Base-by-base conservation (phyloP, 2,888 invertebrate genomes). In the Lucinisca nassula region DNA sequence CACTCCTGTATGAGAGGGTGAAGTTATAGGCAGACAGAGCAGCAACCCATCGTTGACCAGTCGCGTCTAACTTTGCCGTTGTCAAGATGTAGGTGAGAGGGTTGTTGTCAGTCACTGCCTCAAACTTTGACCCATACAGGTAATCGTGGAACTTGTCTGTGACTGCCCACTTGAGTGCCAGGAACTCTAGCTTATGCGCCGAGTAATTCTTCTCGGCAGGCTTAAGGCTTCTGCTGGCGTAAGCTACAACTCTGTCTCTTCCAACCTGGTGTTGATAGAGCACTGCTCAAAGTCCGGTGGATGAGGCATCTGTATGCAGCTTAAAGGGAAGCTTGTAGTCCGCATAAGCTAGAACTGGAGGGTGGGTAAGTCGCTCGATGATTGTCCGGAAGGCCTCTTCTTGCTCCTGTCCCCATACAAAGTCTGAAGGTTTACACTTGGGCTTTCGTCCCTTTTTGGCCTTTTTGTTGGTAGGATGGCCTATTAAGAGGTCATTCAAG, bases 151-250 rank as follows among this genome's bases (percentile, higher is more conserved):
- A 67, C 14, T 58, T 58, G 27, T 67, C 67, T 67, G 67, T 67
- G 35, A 67, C 67, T 21, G 67, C 67, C 67, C 67, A 67, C 35
- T 67, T 67, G 17, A 67, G 35, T 67, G 67, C 67, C 67, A 32
- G 35, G n/a, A 67, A 67, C 21, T 67, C 67, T 14, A 67, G 67
- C 35, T 67, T 67, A 35, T 67, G 67, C 6, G 32, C 67, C 35
- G 67, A 35, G 17, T 67, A 67, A 35, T 67, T 67, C 35, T 67
- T 67, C 35, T 67, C 67, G 35, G 67, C 32, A 67, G 67, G 67
- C 67, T 67, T 67, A 17, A 67, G 32, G 35, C 67, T 67, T 67
- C 67, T 32, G 67, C 67, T 67, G 67, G 35, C 67, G 17, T 67
- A 35, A 32, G 67, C 67, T 67, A 67, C 67, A 24, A 24, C 12